Evolutionary conservation across 2,797 vertebrate genomes (phyloP).

Genomic region (Anniella stebbinsi): DNA sequence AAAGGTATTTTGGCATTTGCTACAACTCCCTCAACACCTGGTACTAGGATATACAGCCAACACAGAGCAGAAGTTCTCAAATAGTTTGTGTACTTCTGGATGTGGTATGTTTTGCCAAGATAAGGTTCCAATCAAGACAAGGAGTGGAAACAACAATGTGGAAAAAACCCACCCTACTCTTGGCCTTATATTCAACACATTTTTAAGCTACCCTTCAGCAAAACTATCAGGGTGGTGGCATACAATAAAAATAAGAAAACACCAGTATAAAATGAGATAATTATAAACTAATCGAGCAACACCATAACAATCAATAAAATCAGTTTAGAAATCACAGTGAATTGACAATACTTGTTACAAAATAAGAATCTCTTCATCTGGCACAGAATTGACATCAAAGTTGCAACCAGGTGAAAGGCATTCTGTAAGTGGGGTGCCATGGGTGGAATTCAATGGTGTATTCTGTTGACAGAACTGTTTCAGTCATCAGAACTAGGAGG

Average conservation of each 20-base stretch:
- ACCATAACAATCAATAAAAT: neutral
- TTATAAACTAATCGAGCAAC: neutral
- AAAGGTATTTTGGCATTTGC: constrained; percentile 7
- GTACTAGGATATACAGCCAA: neutral
- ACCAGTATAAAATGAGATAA: neutral
- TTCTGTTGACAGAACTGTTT: too few species aligned
- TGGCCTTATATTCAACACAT: neutral
- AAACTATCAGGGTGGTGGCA: neutral
- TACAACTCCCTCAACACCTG: neutral
- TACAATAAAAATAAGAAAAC: neutral
- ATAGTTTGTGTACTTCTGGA: neutral
- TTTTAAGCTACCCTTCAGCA: neutral
- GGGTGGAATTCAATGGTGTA: too few species aligned
- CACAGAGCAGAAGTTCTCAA: neutral
- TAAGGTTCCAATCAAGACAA: neutral
- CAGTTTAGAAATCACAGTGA: neutral
- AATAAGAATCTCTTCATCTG: neutral
- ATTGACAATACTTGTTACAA: neutral
- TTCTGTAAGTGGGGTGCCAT: neutral
- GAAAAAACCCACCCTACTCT: neutral
- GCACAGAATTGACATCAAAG: neutral
- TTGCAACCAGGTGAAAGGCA: neutral
- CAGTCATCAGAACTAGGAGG: too few species aligned
- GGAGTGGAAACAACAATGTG: neutral
- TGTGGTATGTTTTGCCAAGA: neutral